phyloP scores from a whole-genome alignment of 2,888 invertebrate species.

The Tridacna gigas region DNA sequence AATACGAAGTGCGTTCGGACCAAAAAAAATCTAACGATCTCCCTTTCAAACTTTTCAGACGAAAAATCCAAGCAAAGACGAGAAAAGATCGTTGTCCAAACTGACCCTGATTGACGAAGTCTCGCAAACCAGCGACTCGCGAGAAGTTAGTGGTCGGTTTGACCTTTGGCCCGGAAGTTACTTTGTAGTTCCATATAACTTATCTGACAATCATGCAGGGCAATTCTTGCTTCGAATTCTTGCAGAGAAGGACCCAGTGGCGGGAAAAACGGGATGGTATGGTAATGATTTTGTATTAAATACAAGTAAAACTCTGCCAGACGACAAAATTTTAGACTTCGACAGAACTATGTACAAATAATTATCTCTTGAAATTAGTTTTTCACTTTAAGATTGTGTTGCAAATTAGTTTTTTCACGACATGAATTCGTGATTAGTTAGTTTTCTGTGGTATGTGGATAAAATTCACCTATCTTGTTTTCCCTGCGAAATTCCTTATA shows the following conservation, averaged over 20 bases:
- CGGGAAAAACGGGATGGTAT: constrained; percentile 79
- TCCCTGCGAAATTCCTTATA: no score
- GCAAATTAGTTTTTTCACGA: no score
- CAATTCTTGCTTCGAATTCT: constrained; percentile 79
- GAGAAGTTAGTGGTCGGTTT: constrained; percentile 76
- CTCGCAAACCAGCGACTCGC: constrained; percentile 70
- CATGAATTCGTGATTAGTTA: no score
- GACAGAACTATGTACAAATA: no score
- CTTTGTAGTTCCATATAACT: constrained; percentile 80
- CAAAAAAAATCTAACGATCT: no score
- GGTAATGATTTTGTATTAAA: constrained; percentile 7
- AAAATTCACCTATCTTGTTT: no score
- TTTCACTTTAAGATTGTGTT: no score
- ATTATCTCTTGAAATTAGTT: no score
- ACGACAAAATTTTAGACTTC: no score
- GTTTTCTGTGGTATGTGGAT: no score
- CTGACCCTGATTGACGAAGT: constrained; percentile 72
- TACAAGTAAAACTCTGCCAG: no score
- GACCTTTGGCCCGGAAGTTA: constrained; percentile 82
- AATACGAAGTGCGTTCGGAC: no score
- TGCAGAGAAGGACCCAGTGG: constrained; percentile 74
- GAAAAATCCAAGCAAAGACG: constrained; percentile 77
- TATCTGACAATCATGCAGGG: constrained; percentile 74
- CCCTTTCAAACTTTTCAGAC: constrained; percentile 64
- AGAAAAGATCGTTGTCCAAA: constrained; percentile 76